A percentile compares a stretch with the other conserved stretches of the same genome.
These are phyloP conservation scores for Festucalex cinctus DNA, from an alignment of 2,113 vertebrate species.

Conservation along the genomic window DNA sequence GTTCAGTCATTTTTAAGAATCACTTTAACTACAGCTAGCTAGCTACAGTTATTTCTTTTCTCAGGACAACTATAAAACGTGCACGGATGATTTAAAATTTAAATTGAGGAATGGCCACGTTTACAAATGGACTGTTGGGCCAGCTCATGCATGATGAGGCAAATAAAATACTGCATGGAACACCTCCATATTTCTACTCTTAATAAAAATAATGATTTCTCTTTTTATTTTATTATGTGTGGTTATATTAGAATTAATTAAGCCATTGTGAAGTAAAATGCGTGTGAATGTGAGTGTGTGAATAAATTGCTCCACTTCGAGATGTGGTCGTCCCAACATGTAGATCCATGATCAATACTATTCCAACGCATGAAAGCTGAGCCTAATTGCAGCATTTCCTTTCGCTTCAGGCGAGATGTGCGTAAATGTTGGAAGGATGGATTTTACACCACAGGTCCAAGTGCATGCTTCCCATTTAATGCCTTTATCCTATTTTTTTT, in stretches of 20 bases:
- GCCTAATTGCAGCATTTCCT: constrained; percentile 17
- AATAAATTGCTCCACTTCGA: constrained; percentile 12
- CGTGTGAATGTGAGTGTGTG: constrained; percentile 8
- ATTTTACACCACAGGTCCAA: not conserved
- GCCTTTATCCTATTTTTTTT: not conserved
- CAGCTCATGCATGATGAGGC: too few species aligned
- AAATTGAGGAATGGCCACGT: too few species aligned
- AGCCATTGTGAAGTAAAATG: not conserved
- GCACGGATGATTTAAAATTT: too few species aligned
- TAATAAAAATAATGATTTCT: not conserved
- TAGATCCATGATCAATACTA: constrained; percentile 37
- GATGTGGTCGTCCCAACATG: constrained; percentile 19
- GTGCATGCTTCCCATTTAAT: not conserved
- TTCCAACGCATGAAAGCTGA: constrained; percentile 13
- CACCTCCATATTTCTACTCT: too few species aligned
- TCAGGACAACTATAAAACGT: too few species aligned
- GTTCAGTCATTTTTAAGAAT: too few species aligned
- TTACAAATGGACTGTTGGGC: too few species aligned
- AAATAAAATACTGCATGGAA: not conserved
- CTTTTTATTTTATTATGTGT: not conserved
- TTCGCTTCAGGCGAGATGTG: constrained; percentile 17
- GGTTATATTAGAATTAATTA: not conserved
- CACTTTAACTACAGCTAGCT: too few species aligned
- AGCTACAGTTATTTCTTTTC: too few species aligned
- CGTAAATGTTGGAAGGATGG: too few species aligned